A percentile compares a stretch with the other conserved stretches of the same genome.
Evolutionary conservation across 2,797 vertebrate genomes (phyloP).

Genomic region (Trachops cirrhosus): DNA sequence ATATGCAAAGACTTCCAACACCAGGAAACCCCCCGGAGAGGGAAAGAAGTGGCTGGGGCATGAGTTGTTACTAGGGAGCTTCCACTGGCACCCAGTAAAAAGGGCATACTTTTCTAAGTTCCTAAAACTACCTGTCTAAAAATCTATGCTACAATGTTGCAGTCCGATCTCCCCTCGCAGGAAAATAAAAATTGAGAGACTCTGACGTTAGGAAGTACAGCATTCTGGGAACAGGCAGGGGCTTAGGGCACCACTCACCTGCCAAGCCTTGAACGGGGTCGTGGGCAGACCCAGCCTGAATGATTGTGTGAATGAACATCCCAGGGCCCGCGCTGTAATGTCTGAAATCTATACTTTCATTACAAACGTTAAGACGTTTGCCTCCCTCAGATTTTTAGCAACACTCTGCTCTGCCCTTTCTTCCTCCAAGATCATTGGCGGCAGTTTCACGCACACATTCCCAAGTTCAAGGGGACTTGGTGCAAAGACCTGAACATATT

Average conservation of each 20-base stretch:
- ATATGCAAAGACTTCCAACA: background rate
- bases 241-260: background rate
- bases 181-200: slow-evolving; percentile 3
- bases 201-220: background rate
- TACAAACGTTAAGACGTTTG: background rate
- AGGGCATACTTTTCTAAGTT: background rate
- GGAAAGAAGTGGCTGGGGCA: background rate
- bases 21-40: background rate
- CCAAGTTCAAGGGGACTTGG: background rate
- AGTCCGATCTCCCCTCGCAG: background rate
- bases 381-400: background rate
- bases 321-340: background rate
- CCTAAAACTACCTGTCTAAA: background rate
- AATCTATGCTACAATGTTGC: background rate
- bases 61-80: background rate
- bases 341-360: background rate
- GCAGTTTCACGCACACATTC: background rate
- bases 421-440: background rate
- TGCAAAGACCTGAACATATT: background rate
- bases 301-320: background rate
- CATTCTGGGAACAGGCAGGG: background rate
- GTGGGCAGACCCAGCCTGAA: background rate
- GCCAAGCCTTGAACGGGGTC: background rate
- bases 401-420: background rate
- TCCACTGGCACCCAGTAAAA: background rate